Evolutionary conservation across 1,140 invertebrate genomes (phyloP), one percentile per base, ranked within the genome.

Genomic region (Ips nitidus): DNA sequence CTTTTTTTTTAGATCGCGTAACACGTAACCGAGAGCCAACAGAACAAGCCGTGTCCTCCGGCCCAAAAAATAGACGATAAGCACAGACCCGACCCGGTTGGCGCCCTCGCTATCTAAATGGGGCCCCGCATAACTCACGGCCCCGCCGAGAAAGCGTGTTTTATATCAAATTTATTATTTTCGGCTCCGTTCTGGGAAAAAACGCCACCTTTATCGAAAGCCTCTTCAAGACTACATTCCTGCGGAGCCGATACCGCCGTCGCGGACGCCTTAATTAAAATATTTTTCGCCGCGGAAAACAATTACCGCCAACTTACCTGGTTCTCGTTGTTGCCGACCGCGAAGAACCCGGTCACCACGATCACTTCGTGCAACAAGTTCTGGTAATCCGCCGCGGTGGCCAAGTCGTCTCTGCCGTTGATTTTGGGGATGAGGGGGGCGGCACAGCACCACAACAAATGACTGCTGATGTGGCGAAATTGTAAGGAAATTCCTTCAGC

Each of bases 401-500:
- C 75, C 76, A 75, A 74, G 74, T 73, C 67, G 65, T 77, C 77
- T 71, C 78, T 75, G 68, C 72, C 72, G 80, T 78, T 66, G 74
- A 77, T 80, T 81, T 78, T 78, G 37, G 78, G 76, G 7, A 81
- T 74, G 2, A 77, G 72, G 22, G 84, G 84, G 57, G 87, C 83
- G 45, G 87, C 85, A 76, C 91, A 91, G 74, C 91, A 93, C 86
- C 92, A 91, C 57, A 96, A 85, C 71, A 96, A 83, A 81, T 94
- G 90, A 75, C 88, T 91, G 61, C 91, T 86, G 75, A 95, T 93
- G 79, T 95, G 90, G n/a, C 94, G 87, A 81, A 94, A 91, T 80
- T 96, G 93, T 8, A 95, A 81, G 36, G 90, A 93, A 50, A 93
- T 87, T 1, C 92, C 91, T 83, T 96, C 94, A 69, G 89, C 87